Percentiles rank a stretch among this genome's conserved stretches.
Evolutionary conservation across 2,797 vertebrate genomes (phyloP).

Genomic region (Cichlasoma orientale): DNA sequence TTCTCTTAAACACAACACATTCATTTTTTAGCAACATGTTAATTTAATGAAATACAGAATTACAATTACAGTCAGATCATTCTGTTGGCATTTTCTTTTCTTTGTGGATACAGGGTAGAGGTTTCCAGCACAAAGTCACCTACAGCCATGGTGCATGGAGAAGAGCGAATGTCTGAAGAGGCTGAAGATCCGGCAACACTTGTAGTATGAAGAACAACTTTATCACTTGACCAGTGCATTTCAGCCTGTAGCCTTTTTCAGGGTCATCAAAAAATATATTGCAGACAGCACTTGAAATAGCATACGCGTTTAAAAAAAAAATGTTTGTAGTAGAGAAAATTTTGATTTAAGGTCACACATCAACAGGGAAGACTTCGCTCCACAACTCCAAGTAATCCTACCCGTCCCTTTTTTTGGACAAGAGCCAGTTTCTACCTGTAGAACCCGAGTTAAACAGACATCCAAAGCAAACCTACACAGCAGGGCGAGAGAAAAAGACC

Average conservation of each 20-base stretch:
- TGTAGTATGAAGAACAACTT: not conserved
- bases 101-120: not conserved
- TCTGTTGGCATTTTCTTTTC: not conserved
- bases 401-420: too few species aligned
- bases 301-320: not conserved
- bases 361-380: not conserved
- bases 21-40: not conserved
- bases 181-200: not conserved
- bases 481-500: too few species aligned
- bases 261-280: not conserved
- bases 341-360: not conserved
- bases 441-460: too few species aligned
- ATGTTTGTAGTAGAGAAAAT: not conserved
- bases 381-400: not conserved
- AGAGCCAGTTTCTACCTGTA: too few species aligned
- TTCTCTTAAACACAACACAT: not conserved
- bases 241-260: not conserved
- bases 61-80: not conserved
- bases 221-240: not conserved
- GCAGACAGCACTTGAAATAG: not conserved
- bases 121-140: rapidly evolving
- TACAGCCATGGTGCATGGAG: not conserved
- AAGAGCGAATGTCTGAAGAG: not conserved
- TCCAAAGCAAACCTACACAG: too few species aligned
- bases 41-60: not conserved